phyloP scores from a whole-genome alignment of 2,797 vertebrate genomes.

The Spinus olivaceus region DNA sequence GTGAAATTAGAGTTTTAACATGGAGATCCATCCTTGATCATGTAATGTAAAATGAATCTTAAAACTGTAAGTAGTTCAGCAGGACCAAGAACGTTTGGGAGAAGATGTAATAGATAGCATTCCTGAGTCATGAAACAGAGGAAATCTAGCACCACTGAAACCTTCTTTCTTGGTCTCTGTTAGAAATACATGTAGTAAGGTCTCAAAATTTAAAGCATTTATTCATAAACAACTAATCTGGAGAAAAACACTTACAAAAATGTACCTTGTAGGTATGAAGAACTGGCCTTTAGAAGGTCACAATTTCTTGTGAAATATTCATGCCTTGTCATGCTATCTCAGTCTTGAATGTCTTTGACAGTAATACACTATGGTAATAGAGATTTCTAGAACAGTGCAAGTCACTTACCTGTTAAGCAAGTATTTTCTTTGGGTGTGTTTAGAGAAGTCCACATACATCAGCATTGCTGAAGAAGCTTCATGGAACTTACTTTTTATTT shows the following conservation, averaged over 20 bases:
- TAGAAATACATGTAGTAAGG: neutral
- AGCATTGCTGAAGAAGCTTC: neutral
- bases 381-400: neutral
- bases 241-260: neutral
- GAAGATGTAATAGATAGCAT: neutral
- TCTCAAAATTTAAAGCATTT: rapidly evolving
- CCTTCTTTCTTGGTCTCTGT: neutral
- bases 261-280: neutral
- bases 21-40: neutral
- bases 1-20: neutral
- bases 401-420: neutral
- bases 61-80: neutral
- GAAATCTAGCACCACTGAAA: neutral
- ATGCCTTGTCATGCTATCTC: neutral
- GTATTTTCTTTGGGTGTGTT: neutral
- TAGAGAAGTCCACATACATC: neutral
- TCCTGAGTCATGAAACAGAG: neutral
- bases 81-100: neutral
- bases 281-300: neutral
- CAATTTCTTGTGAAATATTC: neutral
- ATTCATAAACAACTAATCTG: neutral
- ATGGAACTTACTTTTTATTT: neutral
- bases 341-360: neutral
- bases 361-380: neutral
- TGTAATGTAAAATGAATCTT: neutral